Base-by-base conservation (phyloP, 2,888 invertebrate genomes). In the Hirtodrosophila cameraria region DNA sequence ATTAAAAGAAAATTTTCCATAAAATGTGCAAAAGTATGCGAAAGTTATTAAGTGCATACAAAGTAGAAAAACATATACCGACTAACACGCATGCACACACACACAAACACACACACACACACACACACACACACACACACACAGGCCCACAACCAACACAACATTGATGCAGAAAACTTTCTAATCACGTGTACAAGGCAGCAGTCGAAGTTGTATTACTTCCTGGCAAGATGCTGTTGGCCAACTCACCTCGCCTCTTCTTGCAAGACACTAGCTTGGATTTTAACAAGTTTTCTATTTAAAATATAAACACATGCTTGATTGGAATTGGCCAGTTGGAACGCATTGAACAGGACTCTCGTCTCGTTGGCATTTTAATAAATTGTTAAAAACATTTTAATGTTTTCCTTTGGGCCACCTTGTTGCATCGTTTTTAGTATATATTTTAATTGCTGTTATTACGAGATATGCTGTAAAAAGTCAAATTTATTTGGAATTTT, bases 291-390 rank as follows among this genome's bases (percentile, higher is more conserved):
- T 81, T 82, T 82, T 84, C 84, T 60, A 84, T 86, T 77, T 86
- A 80, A 80, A 86, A 81, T 83, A 77, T 86, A 82, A 82, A 82
- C 86, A 81, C 81, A 86, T 84, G 86, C 86, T 67, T 86, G 81
- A 86, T 81, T 86, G 86, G 72, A 82, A 81, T 72, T 77, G 58
- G 58, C 39, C 76, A 55, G 48, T 46, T 50, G 38, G 28, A 39
- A 54, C 28, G 39, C 58, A 58, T 48, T 63, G 53, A 68, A 49
- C 57, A 43, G 25, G 23, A 58, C 27, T 46, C 36, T 39, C 18
- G 55, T 46, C 36, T 39, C 18, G 55, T 38, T 11, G 42, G 30
- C 46, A 55, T 75, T 75, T 60, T 71, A 60, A 58, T 63, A 71
- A 57, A 60, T 60, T 74, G 42, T 39, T 50, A 27, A 53, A n/a